A percentile compares a stretch with the other conserved stretches of the same genome.
These are phyloP conservation scores for Aurelia aurita complex sp. Pacific DNA, from an alignment of 30 jellyfish, hydroid and myxozoan species.

Conservation along the genomic window DNA sequence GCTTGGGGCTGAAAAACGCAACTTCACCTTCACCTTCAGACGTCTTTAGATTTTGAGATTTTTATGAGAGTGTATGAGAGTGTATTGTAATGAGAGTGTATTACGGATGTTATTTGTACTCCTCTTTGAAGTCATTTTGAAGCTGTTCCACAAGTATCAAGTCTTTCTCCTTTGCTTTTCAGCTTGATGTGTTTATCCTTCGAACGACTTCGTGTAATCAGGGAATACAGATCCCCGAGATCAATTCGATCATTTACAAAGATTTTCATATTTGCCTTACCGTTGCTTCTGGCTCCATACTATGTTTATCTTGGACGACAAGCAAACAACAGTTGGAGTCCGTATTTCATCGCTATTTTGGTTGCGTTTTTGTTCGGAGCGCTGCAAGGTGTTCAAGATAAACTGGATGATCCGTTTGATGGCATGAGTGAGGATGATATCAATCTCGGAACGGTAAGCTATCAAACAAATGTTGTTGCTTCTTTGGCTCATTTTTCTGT, in stretches of 20 bases:
- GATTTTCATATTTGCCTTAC: slow-evolving; percentile 82
- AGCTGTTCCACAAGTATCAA: too few relatives aligned
- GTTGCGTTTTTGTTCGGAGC: slow-evolving; percentile 93
- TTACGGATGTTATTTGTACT: too few relatives aligned
- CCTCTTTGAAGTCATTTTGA: neutral
- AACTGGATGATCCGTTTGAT: slow-evolving; percentile 96
- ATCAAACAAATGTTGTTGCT: too few relatives aligned
- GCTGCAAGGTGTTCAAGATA: slow-evolving; percentile 98
- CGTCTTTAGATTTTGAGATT: too few relatives aligned
- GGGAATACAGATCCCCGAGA: slow-evolving; percentile 98
- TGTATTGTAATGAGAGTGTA: too few relatives aligned
- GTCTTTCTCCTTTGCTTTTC: neutral
- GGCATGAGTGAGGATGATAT: slow-evolving; percentile 99
- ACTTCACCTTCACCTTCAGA: too few relatives aligned
- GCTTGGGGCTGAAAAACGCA: too few relatives aligned
- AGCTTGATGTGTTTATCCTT: slow-evolving; percentile 84
- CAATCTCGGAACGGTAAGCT: slow-evolving; percentile 72
- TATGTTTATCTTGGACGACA: slow-evolving; percentile 82
- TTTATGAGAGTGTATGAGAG: too few relatives aligned
- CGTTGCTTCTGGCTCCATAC: slow-evolving; percentile 90
- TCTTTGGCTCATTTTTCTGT: too few relatives aligned
- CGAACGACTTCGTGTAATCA: slow-evolving; percentile 96
- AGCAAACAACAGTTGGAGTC: slow-evolving; percentile 72
- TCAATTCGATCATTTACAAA: slow-evolving; percentile 97
- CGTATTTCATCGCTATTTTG: slow-evolving; percentile 83